Conservation (phyloP, 2,797 vertebrate species). For the Columba guinea region DNA sequence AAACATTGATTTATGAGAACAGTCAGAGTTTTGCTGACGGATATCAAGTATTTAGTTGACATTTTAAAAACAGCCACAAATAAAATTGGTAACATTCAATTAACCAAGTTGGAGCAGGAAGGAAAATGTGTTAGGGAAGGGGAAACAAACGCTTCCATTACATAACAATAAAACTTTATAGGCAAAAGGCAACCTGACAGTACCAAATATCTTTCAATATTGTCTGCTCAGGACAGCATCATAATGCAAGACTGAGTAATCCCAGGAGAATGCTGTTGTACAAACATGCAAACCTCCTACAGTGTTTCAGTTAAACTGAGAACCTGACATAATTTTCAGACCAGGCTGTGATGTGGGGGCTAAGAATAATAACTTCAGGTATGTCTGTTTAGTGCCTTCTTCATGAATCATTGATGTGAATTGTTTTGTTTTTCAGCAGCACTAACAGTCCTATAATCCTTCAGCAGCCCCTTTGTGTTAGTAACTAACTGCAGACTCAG, state of each 20-base stretch:
- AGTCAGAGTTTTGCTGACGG: neutral
- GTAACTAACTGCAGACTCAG: neutral
- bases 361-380: neutral
- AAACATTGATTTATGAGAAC: neutral
- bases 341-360: neutral
- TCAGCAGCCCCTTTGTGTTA: neutral
- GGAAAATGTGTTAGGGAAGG: neutral
- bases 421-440: neutral
- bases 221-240: neutral
- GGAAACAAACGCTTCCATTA: neutral
- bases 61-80: neutral
- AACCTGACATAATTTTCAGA: neutral
- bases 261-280: neutral
- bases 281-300: neutral
- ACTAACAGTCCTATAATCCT: neutral
- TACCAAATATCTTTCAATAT: neutral
- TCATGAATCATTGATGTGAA: neutral
- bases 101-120: neutral
- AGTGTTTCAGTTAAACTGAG: neutral
- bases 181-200: neutral
- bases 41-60: neutral
- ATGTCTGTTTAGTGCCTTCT: neutral
- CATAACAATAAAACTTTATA: neutral
- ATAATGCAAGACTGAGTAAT: neutral
- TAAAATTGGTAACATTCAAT: neutral